phyloP scores from a whole-genome alignment of 2,113 vertebrate genomes.

The Corythornis madagascariensis region DNA sequence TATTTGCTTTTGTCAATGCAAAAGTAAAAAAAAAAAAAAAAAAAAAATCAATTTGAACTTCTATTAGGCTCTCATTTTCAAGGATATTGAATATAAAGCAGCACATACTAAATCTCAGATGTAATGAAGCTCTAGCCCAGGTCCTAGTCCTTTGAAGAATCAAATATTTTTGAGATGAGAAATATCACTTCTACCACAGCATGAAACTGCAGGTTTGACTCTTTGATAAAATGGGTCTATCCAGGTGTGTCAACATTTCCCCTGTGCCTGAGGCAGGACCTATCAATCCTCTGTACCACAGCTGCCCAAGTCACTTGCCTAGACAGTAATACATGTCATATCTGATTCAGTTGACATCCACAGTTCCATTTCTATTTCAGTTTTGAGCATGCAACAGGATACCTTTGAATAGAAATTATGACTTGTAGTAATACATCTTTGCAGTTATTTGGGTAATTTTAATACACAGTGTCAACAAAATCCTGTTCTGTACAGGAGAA shows the following conservation, averaged over 20 bases:
- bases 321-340: not conserved
- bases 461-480: not conserved
- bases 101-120: not conserved
- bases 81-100: not conserved
- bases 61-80: not conserved
- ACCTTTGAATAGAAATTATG: not conserved
- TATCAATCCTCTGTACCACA: not conserved
- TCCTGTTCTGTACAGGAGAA: not conserved
- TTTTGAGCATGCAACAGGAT: not conserved
- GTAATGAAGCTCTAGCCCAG: not conserved
- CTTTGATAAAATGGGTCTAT: constrained; percentile 1
- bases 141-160: constrained; percentile 1
- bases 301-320: constrained; percentile 12
- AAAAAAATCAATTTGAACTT: not conserved
- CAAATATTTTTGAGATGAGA: constrained; percentile 36
- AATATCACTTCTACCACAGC: constrained; percentile 24
- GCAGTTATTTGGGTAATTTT: not conserved
- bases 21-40: not conserved
- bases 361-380: not conserved
- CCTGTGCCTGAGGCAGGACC: constrained; percentile 19
- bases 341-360: not conserved
- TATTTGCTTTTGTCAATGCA: not conserved
- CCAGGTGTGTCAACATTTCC: constrained; percentile 53
- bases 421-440: not conserved
- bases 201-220: constrained; percentile 45